phyloP scores from a whole-genome alignment of 1,140 invertebrate genomes.

The Cydia strobilella region DNA sequence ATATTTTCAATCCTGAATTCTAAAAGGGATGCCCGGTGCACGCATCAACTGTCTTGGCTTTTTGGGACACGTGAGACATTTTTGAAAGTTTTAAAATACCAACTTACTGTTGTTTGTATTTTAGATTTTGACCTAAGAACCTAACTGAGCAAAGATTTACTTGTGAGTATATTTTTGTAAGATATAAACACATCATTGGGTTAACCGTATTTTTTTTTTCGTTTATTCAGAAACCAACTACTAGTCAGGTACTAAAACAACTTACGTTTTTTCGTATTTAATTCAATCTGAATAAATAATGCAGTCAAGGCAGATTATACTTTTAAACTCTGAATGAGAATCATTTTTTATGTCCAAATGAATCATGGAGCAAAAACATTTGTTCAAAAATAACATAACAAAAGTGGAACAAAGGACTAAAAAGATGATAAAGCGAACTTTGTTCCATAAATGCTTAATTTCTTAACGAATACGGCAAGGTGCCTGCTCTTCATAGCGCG shows the following conservation, averaged over 20 bases:
- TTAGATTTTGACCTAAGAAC: not conserved
- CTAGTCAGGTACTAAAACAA: no score
- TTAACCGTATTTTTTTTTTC: no score
- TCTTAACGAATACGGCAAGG: not conserved
- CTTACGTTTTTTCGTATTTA: no score
- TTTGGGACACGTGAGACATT: not conserved
- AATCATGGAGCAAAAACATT: not conserved
- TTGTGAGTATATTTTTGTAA: not conserved
- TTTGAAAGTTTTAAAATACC: not conserved
- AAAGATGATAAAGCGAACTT: not conserved
- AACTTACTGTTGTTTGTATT: not conserved
- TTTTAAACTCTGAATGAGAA: no score
- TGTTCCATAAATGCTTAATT: constrained; percentile 27
- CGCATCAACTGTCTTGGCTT: constrained; percentile 10
- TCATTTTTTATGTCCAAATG: not conserved
- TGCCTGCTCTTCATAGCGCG: not conserved
- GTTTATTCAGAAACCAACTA: no score
- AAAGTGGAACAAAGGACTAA: not conserved
- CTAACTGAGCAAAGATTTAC: not conserved
- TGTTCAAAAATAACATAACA: not conserved
- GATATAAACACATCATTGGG: not conserved
- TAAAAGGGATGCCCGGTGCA: constrained; percentile 15
- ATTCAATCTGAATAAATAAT: no score
- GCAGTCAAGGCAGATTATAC: no score
- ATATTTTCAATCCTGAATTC: constrained; percentile 29